These are phyloP conservation scores for Oophaga sylvatica DNA, from an alignment of 2,797 vertebrate species.

Conservation along the genomic window DNA sequence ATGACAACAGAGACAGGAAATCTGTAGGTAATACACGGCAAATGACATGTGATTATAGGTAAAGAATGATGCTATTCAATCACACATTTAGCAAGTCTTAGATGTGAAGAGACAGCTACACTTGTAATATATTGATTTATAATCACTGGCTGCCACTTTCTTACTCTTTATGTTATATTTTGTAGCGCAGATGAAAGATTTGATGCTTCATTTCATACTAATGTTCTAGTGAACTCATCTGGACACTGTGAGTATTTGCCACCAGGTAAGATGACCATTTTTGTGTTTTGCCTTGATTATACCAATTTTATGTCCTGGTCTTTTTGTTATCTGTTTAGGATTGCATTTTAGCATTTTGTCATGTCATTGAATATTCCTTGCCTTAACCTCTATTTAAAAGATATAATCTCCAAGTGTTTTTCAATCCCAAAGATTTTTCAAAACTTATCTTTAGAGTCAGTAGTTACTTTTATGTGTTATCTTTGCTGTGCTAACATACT, in stretches of 20 bases:
- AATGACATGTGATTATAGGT: slow-evolving; percentile 29
- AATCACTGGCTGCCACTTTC: slow-evolving; percentile 26
- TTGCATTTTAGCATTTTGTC: neutral
- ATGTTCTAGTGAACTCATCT: slow-evolving; percentile 85
- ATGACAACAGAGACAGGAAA: slow-evolving; percentile 39
- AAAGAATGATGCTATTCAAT: slow-evolving; percentile 14
- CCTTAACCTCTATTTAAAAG: neutral
- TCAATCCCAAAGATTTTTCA: neutral
- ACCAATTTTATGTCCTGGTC: neutral
- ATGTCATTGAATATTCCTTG: neutral
- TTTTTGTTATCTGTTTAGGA: neutral
- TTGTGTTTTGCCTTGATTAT: neutral
- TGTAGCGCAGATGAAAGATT: slow-evolving; percentile 90
- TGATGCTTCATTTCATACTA: slow-evolving; percentile 90
- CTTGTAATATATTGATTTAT: slow-evolving; percentile 18
- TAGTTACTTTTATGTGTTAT: neutral
- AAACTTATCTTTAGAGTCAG: too few species aligned
- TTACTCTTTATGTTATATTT: slow-evolving; percentile 40
- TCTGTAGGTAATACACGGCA: slow-evolving; percentile 30
- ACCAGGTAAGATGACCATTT: slow-evolving; percentile 81
- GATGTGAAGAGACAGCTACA: neutral
- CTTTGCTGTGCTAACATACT: neutral
- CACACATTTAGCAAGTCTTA: slow-evolving; percentile 15
- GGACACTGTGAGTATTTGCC: slow-evolving; percentile 86
- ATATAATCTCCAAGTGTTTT: too few species aligned